Evolutionary conservation across 2,113 vertebrate genomes (phyloP).

Genomic region (Peromyscus californicus): DNA sequence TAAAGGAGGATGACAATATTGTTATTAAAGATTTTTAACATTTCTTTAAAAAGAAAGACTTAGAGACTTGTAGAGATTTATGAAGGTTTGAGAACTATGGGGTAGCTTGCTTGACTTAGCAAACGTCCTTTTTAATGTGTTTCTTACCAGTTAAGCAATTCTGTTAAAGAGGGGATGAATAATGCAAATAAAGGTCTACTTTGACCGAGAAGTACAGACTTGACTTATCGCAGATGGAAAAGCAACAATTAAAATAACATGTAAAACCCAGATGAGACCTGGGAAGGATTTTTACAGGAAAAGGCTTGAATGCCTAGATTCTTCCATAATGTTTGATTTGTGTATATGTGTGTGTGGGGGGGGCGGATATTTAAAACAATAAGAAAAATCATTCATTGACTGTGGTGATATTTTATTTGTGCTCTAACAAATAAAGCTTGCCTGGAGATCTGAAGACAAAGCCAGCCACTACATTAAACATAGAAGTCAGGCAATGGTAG

Average conservation of each 20-base stretch:
- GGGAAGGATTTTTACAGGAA: not conserved
- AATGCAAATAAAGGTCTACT: not conserved
- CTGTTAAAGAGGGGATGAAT: slow-evolving; percentile 11
- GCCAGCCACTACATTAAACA: too few relatives aligned
- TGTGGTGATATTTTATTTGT: too few relatives aligned
- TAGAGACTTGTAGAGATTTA: slow-evolving; percentile 22
- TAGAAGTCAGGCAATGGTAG: too few relatives aligned
- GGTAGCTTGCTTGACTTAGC: not conserved
- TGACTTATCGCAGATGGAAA: slow-evolving; percentile 5
- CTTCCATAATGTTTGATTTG: not conserved
- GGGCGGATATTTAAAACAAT: not conserved
- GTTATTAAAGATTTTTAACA: slow-evolving; percentile 49
- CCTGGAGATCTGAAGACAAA: too few relatives aligned
- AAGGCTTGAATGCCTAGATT: not conserved
- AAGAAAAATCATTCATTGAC: not conserved
- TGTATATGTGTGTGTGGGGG: too few relatives aligned
- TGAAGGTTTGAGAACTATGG: slow-evolving; percentile 24
- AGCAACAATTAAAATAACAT: not conserved
- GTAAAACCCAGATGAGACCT: not conserved
- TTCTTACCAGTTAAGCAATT: slow-evolving; percentile 18
- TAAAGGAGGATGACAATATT: slow-evolving; percentile 52
- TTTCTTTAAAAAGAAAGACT: slow-evolving; percentile 51
- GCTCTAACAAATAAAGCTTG: too few relatives aligned
- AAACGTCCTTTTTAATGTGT: slow-evolving; percentile 12
- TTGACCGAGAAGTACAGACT: not conserved